Conservation (phyloP, 1,140 invertebrate genomes). For the Batillaria attramentaria region DNA sequence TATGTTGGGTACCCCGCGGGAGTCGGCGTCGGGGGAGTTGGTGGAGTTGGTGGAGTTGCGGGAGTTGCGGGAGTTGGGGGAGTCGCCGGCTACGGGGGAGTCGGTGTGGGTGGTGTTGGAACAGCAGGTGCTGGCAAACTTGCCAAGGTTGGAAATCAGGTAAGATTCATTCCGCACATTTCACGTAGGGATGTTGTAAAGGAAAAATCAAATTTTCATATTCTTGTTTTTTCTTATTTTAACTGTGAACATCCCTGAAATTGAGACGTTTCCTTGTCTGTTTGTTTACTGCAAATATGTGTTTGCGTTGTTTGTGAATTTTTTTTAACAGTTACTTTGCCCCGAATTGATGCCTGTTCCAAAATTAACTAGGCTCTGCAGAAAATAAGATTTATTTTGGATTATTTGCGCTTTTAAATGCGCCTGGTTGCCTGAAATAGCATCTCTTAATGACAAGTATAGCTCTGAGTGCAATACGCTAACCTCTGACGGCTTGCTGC, state of each 20-base stretch:
- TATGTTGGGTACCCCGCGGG: not conserved
- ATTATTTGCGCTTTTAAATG: not conserved
- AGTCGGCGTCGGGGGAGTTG: not conserved
- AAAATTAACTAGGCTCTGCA: no score
- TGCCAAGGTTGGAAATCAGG: not conserved
- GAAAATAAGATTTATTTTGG: not conserved
- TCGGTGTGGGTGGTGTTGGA: not conserved
- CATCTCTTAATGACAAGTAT: not conserved
- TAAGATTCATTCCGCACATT: not conserved
- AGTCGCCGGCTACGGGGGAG: not conserved
- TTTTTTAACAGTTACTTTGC: no score
- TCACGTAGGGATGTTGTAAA: no score
- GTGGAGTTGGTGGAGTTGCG: not conserved
- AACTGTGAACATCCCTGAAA: not conserved
- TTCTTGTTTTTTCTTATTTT: not conserved
- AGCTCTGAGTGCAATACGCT: not conserved
- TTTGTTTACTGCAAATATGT: not conserved
- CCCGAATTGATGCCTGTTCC: no score
- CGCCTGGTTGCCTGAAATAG: not conserved
- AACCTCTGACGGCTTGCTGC: not conserved
- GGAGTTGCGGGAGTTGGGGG: not conserved
- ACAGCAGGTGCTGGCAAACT: not conserved
- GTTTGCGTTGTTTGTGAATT: no score
- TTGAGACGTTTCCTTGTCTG: not conserved
- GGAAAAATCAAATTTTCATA: no score